Base-by-base conservation (phyloP, 1,140 invertebrate genomes). In the Uloborus diversus region DNA sequence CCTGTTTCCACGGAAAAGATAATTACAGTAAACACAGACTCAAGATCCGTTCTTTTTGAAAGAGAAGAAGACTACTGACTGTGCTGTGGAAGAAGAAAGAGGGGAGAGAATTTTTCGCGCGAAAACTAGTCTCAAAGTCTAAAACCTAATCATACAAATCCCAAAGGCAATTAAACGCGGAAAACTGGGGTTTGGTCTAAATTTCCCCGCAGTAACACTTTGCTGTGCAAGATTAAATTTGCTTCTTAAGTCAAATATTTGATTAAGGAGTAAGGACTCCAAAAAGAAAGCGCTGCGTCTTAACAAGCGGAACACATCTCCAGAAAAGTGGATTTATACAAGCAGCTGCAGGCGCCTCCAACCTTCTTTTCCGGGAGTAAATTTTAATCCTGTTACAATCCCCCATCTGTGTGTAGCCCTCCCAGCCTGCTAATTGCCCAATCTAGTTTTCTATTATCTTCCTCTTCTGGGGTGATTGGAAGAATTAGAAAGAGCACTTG, bases 201-300 rank as follows among this genome's bases (percentile, higher is more conserved):
- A 78, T 78, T 65, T 78, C 73, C 73, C 73, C 73, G 35, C 73
- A 78, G 73, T 65, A 78, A 42, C 73, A 56, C 69, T 30, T 59
- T 35, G 17, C 47, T 25, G 73, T 42, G 33, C 70, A 47, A 78
- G 49, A 78, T 78, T 78, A 78, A 78, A 78, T 78, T 78, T 78
- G 73, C 70, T 78, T 78, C 73, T 78, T 78, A 78, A 78, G 73
- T 78, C 73, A 78, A 78, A 78, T 78, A 78, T 78, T 78, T 78
- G 73, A 78, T 78, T 78, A 78, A 78, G 73, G 61, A 65, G 62
- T 25, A 37, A 13, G 33, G 61, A 7, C 27, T 30, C 69, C 66
- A 62, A 73, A 62, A 73, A 73, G 62, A 78, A 66, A 65, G 73
- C 32, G 17, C n/a, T 17, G 51, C 30, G 66, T 56, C 66, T 70